These are phyloP conservation scores for Lamproptera curius DNA, from an alignment of 2,888 invertebrate species.

Conservation along the genomic window DNA sequence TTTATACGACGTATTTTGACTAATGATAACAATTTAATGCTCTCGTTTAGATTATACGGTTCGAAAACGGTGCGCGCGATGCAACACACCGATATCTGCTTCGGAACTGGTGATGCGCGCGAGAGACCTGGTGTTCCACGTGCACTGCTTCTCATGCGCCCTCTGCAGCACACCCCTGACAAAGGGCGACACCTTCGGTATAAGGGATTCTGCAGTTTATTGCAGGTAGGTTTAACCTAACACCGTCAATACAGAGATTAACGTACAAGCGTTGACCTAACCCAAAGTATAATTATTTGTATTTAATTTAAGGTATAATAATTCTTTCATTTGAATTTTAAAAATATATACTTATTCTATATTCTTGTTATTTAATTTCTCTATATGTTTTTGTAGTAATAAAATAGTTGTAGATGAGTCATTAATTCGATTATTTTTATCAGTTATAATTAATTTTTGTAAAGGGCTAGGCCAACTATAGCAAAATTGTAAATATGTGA, in stretches of 20 bases:
- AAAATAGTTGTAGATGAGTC: too few species aligned
- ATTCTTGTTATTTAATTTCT: background rate
- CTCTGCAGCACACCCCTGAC: slow-evolving; percentile 91
- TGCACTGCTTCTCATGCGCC: slow-evolving; percentile 95
- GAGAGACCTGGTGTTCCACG: slow-evolving; percentile 94
- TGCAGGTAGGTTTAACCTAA: slow-evolving; percentile 84
- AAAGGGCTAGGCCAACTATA: too few species aligned
- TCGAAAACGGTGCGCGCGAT: slow-evolving; percentile 93
- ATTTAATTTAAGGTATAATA: too few species aligned
- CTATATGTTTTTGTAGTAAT: background rate
- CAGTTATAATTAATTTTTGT: too few species aligned
- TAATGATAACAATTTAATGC: too few species aligned
- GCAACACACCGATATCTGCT: slow-evolving; percentile 91
- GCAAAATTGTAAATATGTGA: too few species aligned
- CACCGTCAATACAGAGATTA: too few species aligned
- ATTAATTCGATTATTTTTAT: too few species aligned
- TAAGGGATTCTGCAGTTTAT: slow-evolving; percentile 91
- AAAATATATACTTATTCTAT: background rate
- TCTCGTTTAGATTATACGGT: slow-evolving; percentile 92
- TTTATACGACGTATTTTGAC: too few species aligned
- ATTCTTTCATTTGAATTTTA: too few species aligned
- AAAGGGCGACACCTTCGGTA: slow-evolving; percentile 97
- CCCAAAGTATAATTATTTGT: too few species aligned
- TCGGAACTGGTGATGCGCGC: slow-evolving; percentile 97
- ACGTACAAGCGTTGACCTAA: too few species aligned